Base-by-base conservation (phyloP, 2,888 invertebrate genomes). In the Peribatodes rhomboidaria region DNA sequence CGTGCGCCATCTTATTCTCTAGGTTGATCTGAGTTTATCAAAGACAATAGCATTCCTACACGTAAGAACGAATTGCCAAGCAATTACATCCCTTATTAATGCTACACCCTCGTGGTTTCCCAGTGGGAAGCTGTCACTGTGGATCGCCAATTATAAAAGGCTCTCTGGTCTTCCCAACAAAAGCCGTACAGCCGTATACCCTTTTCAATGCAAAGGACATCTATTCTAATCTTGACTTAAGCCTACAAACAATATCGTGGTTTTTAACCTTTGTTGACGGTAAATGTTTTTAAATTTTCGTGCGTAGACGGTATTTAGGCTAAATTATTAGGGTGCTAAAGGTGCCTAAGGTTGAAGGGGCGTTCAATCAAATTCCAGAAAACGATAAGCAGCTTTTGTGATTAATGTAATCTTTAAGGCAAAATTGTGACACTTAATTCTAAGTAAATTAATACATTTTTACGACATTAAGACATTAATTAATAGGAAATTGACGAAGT, bases 161-260 rank as follows among this genome's bases (percentile, higher is more conserved):
- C 54, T 47, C 41, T 50, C 49, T 50, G 50, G 50, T 37, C 33
- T 59, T 41, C 35, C 37, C 54, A 63, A 64, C 59, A 59, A 59
- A 55, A 20, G 53, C 41, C 14, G 27, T n/a, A n/a, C n/a, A n/a
- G n/a, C n/a, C 35, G 35, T 57, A 13, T 42, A 61, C 65, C 65
- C 65, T 65, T 61, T 65, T 61, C 65, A 65, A 60, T 62, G 27
- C 42, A 67, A 61, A 64, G 60, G 66, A 60, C 61, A 56, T 55
- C 73, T 71, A 76, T 78, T 78, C 73, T 71, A 76, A 78, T 78
- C 73, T 72, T 52, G 61, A 63, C 56, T 73, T 71, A 73, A 75
- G 69, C 73, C 70, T 59, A 70, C 69, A 69, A 76, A 77, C 70
- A 75, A 63, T 73, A 68, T 75, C 57, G 62, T 61, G 55, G 54